Evolutionary conservation across 1,140 invertebrate species (phyloP).

Genomic region (Drosophila pallidifrons): DNA sequence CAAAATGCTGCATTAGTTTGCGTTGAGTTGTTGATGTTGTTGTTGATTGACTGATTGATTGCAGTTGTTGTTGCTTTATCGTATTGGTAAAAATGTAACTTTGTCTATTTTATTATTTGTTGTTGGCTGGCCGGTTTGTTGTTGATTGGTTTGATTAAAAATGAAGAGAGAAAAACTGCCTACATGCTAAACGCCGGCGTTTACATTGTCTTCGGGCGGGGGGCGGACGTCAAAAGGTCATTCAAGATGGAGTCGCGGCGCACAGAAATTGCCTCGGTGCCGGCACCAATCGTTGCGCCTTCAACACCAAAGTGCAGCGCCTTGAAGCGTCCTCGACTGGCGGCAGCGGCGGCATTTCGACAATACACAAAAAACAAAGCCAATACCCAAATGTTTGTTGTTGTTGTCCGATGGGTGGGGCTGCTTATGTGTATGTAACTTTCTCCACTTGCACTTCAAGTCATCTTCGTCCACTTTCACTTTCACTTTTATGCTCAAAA

Average conservation of each 20-base stretch:
- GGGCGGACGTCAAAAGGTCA: slow-evolving; percentile 29
- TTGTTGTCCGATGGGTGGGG: slow-evolving; percentile 9
- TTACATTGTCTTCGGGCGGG: slow-evolving; percentile 69
- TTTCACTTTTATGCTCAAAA: slow-evolving; percentile 45
- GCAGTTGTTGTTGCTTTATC: slow-evolving; percentile 48
- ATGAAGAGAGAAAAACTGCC: slow-evolving; percentile 75
- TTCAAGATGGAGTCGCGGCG: slow-evolving; percentile 73
- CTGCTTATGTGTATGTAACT: slow-evolving; percentile 13
- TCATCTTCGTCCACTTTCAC: slow-evolving; percentile 76
- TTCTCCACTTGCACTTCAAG: slow-evolving; percentile 66
- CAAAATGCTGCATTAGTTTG: slow-evolving; percentile 63
- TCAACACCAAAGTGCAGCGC: slow-evolving; percentile 29
- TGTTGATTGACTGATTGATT: slow-evolving; percentile 37
- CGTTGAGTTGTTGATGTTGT: slow-evolving; percentile 43
- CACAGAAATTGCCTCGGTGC: slow-evolving; percentile 25
- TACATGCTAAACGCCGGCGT: slow-evolving; percentile 74
- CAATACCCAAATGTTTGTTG: slow-evolving; percentile 10
- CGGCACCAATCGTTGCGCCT: slow-evolving; percentile 11
- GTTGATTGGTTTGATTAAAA: slow-evolving; percentile 62
- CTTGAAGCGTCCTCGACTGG: slow-evolving; percentile 17
- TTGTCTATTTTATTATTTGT: slow-evolving; percentile 81
- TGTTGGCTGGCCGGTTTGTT: slow-evolving; percentile 82
- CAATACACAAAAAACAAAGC: slow-evolving; percentile 15
- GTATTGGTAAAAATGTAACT: slow-evolving; percentile 76
- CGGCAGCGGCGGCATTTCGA: slow-evolving; percentile 43